phyloP scores from a whole-genome alignment of 2,797 vertebrate species.

The Rhabdophis nuchalis region DNA sequence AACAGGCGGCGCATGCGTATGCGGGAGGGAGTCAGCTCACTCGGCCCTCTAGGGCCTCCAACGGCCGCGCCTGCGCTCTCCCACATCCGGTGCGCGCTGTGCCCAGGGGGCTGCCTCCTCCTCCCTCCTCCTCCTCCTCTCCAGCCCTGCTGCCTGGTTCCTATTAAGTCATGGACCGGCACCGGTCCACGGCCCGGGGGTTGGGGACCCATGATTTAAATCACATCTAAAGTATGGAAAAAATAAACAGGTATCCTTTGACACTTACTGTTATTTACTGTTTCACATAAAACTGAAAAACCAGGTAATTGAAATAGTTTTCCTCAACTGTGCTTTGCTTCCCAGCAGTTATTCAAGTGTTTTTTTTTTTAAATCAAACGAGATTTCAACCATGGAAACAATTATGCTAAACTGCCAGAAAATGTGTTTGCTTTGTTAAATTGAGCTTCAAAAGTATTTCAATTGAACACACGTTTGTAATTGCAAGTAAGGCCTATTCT shows the following conservation, averaged over 20 bases:
- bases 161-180: too few species aligned
- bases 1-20: too few species aligned
- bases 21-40: too few species aligned
- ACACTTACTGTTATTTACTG: conserved; percentile 1
- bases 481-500: conserved; percentile 65
- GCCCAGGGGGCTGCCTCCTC: too few species aligned
- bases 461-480: conserved; percentile 63
- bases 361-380: conserved; percentile 48
- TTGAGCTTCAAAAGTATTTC: conserved; percentile 70
- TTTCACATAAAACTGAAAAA: not conserved
- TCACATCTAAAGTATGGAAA: conserved; percentile 27
- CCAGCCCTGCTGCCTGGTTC: too few species aligned
- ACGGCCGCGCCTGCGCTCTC: too few species aligned
- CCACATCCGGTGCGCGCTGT: too few species aligned
- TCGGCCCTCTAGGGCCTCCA: too few species aligned
- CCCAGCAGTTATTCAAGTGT: conserved; percentile 44
- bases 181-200: too few species aligned
- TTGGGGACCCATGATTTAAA: too few species aligned
- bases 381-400: conserved; percentile 64
- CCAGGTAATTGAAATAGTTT: conserved; percentile 44
- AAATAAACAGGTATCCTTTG: conserved; percentile 41
- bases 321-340: conserved; percentile 54
- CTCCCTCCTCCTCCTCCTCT: too few species aligned
- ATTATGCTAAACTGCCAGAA: conserved; percentile 64
- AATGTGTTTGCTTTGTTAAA: conserved; percentile 74